A percentile compares a stretch with the other conserved stretches of the same genome.
Conservation (phyloP, 2,113 vertebrate genomes). For the Glareola pratincola region DNA sequence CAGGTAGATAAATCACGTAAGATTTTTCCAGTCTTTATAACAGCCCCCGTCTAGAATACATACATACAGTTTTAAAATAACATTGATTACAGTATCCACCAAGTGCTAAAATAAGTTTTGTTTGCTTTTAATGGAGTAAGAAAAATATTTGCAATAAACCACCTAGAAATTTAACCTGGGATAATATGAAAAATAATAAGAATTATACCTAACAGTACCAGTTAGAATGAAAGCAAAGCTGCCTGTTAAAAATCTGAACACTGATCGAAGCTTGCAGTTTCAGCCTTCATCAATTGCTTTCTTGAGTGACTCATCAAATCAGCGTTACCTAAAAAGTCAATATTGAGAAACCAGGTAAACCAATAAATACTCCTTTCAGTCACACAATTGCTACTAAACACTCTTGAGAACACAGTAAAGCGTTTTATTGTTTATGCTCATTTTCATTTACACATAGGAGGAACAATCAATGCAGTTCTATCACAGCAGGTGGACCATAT, state of each 20-base stretch:
- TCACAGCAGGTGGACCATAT: conserved; percentile 66
- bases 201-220: not conserved
- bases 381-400: conserved; percentile 50
- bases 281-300: not conserved
- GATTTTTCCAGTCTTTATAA: not conserved
- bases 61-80: not conserved
- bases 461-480: conserved; percentile 71
- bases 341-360: conserved; percentile 4
- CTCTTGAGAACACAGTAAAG: conserved; percentile 71
- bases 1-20: not conserved
- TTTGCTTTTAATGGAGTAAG: not conserved
- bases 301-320: conserved; percentile 50
- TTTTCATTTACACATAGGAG: conserved; percentile 74
- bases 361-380: conserved; percentile 32
- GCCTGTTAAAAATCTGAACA: not conserved
- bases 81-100: not conserved
- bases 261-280: not conserved
- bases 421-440: conserved; percentile 74
- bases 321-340: conserved; percentile 23
- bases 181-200: not conserved
- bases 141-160: not conserved
- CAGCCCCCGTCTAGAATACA: not conserved
- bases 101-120: not conserved
- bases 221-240: not conserved
- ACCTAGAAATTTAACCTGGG: not conserved